A percentile compares a stretch with the other conserved stretches of the same genome.
These are phyloP conservation scores for human DNA, from an alignment of 2,113 vertebrate genomes.

Conservation along the genomic window DNA sequence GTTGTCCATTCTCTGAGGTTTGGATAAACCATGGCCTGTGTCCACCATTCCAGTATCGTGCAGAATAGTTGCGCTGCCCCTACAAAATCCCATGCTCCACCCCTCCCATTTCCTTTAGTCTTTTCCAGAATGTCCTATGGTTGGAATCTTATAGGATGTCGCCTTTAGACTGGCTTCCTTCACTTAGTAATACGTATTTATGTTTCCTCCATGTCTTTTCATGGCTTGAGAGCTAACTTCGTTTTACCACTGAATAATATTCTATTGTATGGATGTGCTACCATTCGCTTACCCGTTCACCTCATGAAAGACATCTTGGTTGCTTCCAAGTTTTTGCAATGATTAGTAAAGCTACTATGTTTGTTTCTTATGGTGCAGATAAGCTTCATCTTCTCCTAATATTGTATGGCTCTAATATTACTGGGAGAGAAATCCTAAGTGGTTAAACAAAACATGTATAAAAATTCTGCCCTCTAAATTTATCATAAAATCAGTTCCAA, in stretches of 20 bases:
- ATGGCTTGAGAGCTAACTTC: background rate
- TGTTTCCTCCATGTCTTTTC: background rate
- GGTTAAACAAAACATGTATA: background rate
- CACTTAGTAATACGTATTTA: too few relatives aligned
- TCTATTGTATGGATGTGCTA: fast-evolving
- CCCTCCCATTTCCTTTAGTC: fast-evolving
- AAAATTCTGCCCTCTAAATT: background rate
- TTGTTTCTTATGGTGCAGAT: background rate
- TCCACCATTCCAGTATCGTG: background rate
- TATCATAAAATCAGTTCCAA: background rate
- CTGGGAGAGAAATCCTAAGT: background rate
- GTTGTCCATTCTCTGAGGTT: background rate
- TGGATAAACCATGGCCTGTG: fast-evolving
- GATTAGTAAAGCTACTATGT: background rate
- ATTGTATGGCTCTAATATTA: background rate
- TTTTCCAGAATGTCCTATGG: background rate
- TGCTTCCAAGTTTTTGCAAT: background rate
- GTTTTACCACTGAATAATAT: background rate
- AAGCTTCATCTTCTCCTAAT: background rate
- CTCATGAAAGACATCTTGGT: background rate
- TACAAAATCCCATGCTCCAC: too few relatives aligned
- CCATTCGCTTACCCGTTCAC: background rate
- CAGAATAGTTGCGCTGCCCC: too few relatives aligned
- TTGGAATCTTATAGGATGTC: too few relatives aligned
- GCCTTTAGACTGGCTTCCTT: background rate